Evolutionary conservation across 2,797 vertebrate species (phyloP), one percentile per base, ranked within the genome.

Genomic region (Danio albolineatus): DNA sequence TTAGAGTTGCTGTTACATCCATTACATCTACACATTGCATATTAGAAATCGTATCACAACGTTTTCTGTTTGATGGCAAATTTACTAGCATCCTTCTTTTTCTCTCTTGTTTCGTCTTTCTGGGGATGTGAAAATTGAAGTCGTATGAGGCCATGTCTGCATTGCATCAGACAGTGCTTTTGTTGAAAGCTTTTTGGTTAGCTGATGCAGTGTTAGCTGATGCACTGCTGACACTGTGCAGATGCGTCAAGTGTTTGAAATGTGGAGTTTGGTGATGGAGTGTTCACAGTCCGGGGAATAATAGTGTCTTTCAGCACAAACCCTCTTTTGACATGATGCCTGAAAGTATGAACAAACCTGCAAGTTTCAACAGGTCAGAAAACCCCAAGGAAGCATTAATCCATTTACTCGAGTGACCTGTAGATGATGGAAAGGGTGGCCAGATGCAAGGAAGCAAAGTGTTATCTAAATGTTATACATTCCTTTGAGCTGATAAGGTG

Each of bases 381-480:
- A 75, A 69, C 59, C 21, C 46, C 38, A 73, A 78, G 67, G 2
- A 61, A 73, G 21, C 56, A 44, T 74, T 72, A 60, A 41, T 61
- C 51, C 19, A 41, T 13, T 61, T 56, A 53, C 66, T 49, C 46
- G 13, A 70, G n/a, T 54, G 71, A 56, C 76, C 36, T 65, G 49
- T 64, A 41, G 36, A 57, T 75, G 57, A 79, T 60, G 43, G 12
- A 78, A 59, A 48, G 46, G 54, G n/a, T 54, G 41, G 7, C 36
- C 21, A 51, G 43, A 54, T 7, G 39, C 28, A 59, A 38, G 38
- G 38, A 74, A 48, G 19, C 44, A 2, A 53, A 36, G 57, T 28
- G 36, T 61, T 65, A 82, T 84, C 89, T 89, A 91, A 89, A 91
- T 87, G 88, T 88, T 77, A 73, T 61, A 66, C 7, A 69, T 81